Percentiles rank a stretch among this genome's conserved stretches.
phyloP scores from a whole-genome alignment of 2,888 invertebrate species.

The Syritta pipiens region DNA sequence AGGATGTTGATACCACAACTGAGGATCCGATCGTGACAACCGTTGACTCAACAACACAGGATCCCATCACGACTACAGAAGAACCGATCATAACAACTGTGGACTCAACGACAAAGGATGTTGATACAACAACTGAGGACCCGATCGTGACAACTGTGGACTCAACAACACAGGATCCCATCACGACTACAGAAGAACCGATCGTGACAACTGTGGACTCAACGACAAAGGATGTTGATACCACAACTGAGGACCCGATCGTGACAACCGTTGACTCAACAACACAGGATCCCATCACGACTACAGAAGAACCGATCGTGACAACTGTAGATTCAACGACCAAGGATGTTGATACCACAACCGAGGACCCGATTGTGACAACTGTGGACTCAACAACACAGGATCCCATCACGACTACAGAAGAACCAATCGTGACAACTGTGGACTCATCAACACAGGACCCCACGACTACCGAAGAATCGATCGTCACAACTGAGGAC shows the following conservation, averaged over 20 bases:
- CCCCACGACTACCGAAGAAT: neutral
- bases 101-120: no score
- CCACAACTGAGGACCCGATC: neutral
- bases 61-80: no score
- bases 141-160: no score
- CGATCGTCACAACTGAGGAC: conserved; percentile 12
- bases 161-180: no score
- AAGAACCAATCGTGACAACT: conserved; percentile 1
- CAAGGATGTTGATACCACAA: neutral
- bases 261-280: neutral
- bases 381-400: neutral
- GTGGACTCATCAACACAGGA: neutral
- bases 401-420: neutral
- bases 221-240: neutral
- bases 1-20: no score
- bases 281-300: conserved; percentile 10
- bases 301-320: neutral
- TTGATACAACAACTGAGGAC: no score
- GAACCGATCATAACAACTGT: no score
- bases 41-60: no score
- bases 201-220: neutral
- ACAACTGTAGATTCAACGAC: neutral
- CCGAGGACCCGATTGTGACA: neutral
- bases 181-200: no score
- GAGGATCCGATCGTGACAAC: no score